A percentile compares a stretch with the other conserved stretches of the same genome.
Evolutionary conservation across 2,797 vertebrate species (phyloP).

Genomic region (Distichodus sexfasciatus): DNA sequence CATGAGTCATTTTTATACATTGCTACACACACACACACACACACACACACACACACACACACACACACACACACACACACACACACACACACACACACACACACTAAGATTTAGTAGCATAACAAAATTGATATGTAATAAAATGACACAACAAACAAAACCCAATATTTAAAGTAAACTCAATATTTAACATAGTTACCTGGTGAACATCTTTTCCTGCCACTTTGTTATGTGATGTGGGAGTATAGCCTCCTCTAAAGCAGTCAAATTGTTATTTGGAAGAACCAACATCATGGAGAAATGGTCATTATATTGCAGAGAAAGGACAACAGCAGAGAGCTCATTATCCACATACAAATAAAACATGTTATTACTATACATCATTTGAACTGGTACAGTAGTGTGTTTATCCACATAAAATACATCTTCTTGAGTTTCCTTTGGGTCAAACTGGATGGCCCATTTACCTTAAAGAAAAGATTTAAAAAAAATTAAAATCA

Average conservation of each 20-base stretch:
- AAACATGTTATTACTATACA: conserved; percentile 45
- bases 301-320: conserved; percentile 69
- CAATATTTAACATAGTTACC: neutral
- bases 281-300: conserved; percentile 72
- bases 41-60: no score
- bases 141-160: neutral
- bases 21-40: no score
- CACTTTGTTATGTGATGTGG: conserved; percentile 66
- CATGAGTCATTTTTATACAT: no score
- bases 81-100: no score
- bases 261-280: conserved; percentile 58
- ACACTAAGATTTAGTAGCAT: no score
- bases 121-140: no score
- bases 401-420: conserved; percentile 64
- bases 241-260: conserved; percentile 58
- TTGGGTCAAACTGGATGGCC: conserved; percentile 60
- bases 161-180: no score
- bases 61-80: no score
- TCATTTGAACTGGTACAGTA: conserved; percentile 73
- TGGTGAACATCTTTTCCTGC: conserved; percentile 57
- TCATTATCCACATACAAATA: conserved; percentile 56
- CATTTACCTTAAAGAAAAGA: conserved; percentile 67
- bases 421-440: conserved; percentile 27
- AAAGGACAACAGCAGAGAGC: conserved; percentile 62
- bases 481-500: neutral